Base-by-base conservation (phyloP, 2,888 invertebrate genomes). In the Clusia tigrina region DNA sequence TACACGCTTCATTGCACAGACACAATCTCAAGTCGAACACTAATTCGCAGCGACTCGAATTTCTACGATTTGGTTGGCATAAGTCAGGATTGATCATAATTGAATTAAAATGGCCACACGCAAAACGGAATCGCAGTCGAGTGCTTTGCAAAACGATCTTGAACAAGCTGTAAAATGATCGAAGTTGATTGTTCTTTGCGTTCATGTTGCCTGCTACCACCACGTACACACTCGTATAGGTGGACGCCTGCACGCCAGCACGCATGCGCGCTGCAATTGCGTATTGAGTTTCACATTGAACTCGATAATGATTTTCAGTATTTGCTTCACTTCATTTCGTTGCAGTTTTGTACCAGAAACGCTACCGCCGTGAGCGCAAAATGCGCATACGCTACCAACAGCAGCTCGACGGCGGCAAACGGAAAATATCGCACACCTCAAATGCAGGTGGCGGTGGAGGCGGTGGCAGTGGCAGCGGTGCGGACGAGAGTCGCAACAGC, bases 281-380 rank as follows among this genome's bases (percentile, higher is more conserved):
- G 64, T 70, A 74, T 77, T 67, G 56, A 65, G 65, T 71, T 71
- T 71, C 69, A 62, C 55, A 18, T 52, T 52, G 20, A n/a, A 6
- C 32, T 2, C 3, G 12, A 1, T 23, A 38, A 54, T 68, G 64
- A 65, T 46, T 12, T 58, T n/a, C 37, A 53, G 18, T 18, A 54
- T 52, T 26, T 56, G 26, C 20, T 32, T 37, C 10, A 26, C 42
- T 20, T 57, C 23, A 12, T 54, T 26, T 55, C 9, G 2, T 69
- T 87, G 20, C 89, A 96, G 96, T 91, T 68, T 86, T 92, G 81
- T 94, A 93, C 84, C 95, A 95, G 84, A 95, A 95, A 83, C 89
- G 95, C 67, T 88, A 95, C 85, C 91, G 95, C 86, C 92, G 93
- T 78, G 96, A 96, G 82, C 88, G 92, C 72, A 90, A 93, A 82